Base-by-base conservation (phyloP, 2,113 vertebrate genomes). In the Lates calcarifer region DNA sequence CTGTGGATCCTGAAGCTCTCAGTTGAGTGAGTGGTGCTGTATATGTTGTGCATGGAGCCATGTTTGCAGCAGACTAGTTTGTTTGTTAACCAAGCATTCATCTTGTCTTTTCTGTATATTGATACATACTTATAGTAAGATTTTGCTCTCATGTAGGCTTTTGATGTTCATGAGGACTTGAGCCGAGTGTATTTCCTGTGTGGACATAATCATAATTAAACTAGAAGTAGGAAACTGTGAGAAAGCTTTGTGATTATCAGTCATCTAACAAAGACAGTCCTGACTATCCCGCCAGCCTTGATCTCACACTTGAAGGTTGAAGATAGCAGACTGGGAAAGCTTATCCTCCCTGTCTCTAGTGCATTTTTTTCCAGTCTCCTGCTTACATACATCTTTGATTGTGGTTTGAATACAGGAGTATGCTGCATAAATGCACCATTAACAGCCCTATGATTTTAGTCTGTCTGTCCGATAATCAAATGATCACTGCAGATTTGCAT, bases 301-400 rank as follows among this genome's bases (percentile, higher is more conserved):
- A 77, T 83, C n/a, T 62, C 18, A 49, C 57, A 58, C 58, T 75
- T 71, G 60, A 69, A 89, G 73, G 66, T 28, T 83, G 66, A 47
- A 62, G 71, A 75, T 64, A 74, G 56, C 51, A 68, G 26, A 63
- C 6, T n/a, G 17, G 22, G 20, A 74, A 65, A 74, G 37, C 41
- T 69, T 18, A 37, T 58, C 62, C 8, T 63, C 33, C 22, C 31
- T 56, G 18, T 28, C 71, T 18, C 45, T 75, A 33, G 9, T 62
- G 57, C 22, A 1, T 66, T 74, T 51, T 51, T 5, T 65, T 9
- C 18, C 2, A 47, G 1, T 20, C 14, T 33, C 31, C 14, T n/a
- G n/a, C 20, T 68, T 58, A 55, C 51, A 22, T 49, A 3, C n/a
- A 22, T 61, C 60, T 68, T 18, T 67, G 6, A 51, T 66, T 79